Evolutionary conservation across 2,797 vertebrate genomes (phyloP).

Genomic region (Octomys mimax): DNA sequence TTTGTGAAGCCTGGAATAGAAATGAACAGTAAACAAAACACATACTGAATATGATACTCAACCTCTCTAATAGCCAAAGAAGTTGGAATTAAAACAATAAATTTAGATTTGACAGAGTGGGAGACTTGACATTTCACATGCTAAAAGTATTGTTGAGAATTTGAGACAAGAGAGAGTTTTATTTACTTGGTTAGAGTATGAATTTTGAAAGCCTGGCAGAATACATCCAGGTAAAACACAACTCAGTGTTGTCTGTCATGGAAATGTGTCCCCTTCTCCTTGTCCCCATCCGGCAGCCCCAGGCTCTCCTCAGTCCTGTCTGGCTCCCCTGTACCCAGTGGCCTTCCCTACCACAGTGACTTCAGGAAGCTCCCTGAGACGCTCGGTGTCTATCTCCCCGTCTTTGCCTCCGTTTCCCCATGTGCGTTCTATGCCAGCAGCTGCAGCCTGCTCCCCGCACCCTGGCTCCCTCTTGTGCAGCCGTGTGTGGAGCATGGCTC

Average conservation of each 20-base stretch:
- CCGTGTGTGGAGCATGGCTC: not conserved
- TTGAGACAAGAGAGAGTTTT: constrained; percentile 22
- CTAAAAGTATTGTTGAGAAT: not conserved
- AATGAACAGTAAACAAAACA: not conserved
- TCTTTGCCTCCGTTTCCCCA: not conserved
- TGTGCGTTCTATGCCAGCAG: not conserved
- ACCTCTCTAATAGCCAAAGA: not conserved
- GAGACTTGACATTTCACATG: not conserved
- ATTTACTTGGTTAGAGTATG: not conserved
- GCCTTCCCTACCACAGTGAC: not conserved
- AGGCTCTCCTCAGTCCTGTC: not conserved
- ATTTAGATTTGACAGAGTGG: not conserved
- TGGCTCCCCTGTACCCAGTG: not conserved
- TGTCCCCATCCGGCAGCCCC: not conserved
- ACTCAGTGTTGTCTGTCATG: not conserved
- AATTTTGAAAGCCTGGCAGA: not conserved
- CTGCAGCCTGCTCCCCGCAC: not conserved
- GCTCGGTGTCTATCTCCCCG: no score
- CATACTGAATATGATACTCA: not conserved
- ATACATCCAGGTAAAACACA: not conserved
- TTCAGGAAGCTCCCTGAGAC: not conserved
- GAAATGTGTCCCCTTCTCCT: not conserved
- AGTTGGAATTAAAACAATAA: not conserved
- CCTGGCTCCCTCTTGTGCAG: not conserved
- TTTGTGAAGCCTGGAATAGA: not conserved